Conservation (phyloP, 1,140 invertebrate genomes). For the Bicyclus anynana region DNA sequence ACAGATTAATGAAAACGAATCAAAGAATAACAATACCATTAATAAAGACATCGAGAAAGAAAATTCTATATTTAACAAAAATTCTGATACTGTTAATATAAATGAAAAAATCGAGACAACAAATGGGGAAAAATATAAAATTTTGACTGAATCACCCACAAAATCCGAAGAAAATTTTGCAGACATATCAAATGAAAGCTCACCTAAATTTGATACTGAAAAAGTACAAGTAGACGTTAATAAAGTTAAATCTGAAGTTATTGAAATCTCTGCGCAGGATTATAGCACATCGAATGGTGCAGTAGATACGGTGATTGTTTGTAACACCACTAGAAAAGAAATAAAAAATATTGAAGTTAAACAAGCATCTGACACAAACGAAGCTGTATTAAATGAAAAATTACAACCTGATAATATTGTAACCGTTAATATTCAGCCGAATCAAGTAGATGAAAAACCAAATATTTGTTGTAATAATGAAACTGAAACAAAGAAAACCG, state of each 20-base stretch:
- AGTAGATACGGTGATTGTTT: neutral
- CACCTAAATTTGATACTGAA: conserved; percentile 36
- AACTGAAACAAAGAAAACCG: neutral
- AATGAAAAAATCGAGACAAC: conserved; percentile 30
- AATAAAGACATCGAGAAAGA: conserved; percentile 47
- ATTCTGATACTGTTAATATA: neutral
- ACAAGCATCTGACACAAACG: neutral
- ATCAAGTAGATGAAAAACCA: neutral
- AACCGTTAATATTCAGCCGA: neutral
- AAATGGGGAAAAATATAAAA: conserved; percentile 35
- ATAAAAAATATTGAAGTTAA: neutral
- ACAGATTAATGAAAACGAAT: conserved; percentile 43
- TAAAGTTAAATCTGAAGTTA: neutral
- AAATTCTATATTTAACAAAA: conserved; percentile 32
- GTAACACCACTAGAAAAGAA: neutral
- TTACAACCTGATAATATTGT: neutral
- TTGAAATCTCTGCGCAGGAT: neutral
- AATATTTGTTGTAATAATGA: neutral
- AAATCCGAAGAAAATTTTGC: conserved; percentile 68
- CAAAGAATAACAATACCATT: conserved; percentile 61
- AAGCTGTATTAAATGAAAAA: neutral
- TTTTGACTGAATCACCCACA: conserved; percentile 44
- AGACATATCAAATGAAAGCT: conserved; percentile 61
- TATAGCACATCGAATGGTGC: neutral
- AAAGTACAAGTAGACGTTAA: conserved; percentile 5